Percentiles rank a stretch among this genome's conserved stretches.
Conservation (phyloP, 2,888 invertebrate species). For the Halictus quadricinctus region DNA sequence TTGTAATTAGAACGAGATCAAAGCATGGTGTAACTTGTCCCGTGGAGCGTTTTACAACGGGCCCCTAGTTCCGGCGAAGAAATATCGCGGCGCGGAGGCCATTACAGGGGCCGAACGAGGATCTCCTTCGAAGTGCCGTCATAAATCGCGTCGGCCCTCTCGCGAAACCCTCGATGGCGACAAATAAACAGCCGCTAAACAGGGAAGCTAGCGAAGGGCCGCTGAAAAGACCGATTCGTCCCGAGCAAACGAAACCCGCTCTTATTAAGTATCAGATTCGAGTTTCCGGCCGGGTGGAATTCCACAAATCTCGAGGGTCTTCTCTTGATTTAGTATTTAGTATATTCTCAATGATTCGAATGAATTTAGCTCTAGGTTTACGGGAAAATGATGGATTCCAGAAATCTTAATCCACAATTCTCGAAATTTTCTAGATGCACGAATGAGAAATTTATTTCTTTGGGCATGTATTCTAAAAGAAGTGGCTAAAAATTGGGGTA, state of each 20-base stretch:
- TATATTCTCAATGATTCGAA: not conserved
- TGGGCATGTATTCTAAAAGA: no score
- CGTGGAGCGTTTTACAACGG: not conserved
- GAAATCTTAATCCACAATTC: no score
- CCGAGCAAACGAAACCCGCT: constrained; percentile 27
- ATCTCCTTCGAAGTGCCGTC: constrained; percentile 43
- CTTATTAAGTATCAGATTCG: constrained; percentile 13
- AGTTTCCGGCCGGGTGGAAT: constrained; percentile 14
- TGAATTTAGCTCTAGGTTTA: not conserved
- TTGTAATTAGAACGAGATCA: constrained; percentile 5
- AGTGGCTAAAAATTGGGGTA: no score
- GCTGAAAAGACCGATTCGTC: constrained; percentile 42
- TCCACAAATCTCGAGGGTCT: not conserved
- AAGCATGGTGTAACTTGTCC: not conserved
- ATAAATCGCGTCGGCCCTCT: constrained; percentile 55
- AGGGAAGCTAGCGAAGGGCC: constrained; percentile 47
- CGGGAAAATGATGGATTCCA: no score
- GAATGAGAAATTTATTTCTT: no score
- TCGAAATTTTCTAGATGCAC: no score
- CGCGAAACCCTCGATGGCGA: constrained; percentile 64
- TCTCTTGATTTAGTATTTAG: not conserved
- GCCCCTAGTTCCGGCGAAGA: constrained; percentile 19
- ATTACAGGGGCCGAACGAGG: constrained; percentile 30
- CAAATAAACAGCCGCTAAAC: constrained; percentile 71
- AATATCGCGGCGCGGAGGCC: constrained; percentile 19